Evolutionary conservation across 2,888 invertebrate species (phyloP).

Genomic region (Lysandra coridon): DNA sequence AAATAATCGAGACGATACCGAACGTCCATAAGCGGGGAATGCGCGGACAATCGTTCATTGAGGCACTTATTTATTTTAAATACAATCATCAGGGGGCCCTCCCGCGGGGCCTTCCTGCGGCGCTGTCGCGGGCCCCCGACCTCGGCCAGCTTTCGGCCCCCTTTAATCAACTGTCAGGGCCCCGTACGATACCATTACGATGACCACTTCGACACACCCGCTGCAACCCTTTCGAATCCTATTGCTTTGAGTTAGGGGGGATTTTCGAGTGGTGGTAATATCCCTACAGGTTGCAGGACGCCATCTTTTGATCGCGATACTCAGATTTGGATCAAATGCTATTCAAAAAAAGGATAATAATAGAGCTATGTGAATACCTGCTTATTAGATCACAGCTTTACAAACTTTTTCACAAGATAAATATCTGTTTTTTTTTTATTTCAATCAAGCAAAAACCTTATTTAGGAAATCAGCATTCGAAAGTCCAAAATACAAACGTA

Average conservation of each 20-base stretch:
- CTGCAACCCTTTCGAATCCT: conserved; percentile 38
- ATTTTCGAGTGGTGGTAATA: conserved; percentile 36
- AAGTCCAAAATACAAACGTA: neutral
- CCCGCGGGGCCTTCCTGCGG: conserved; percentile 70
- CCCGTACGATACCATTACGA: conserved; percentile 64
- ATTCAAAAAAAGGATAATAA: conserved; percentile 44
- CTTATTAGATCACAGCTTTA: neutral
- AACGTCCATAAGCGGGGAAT: conserved; percentile 61
- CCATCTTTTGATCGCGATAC: conserved; percentile 70
- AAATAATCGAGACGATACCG: conserved; percentile 61
- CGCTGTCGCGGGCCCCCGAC: conserved; percentile 78
- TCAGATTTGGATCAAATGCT: conserved; percentile 63
- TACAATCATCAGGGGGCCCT: conserved; percentile 78
- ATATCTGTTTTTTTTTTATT: conserved; percentile 44
- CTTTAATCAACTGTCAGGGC: conserved; percentile 79
- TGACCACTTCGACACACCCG: conserved; percentile 39
- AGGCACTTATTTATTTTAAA: conserved; percentile 81
- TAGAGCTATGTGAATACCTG: conserved; percentile 35
- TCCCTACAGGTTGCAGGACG: conserved; percentile 49
- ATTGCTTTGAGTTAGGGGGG: conserved; percentile 38
- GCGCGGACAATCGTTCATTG: conserved; percentile 79
- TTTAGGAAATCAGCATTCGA: conserved; percentile 39
- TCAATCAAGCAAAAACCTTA: neutral
- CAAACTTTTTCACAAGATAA: conserved; percentile 60
- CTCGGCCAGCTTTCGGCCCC: conserved; percentile 74